phyloP scores from a whole-genome alignment of 2,797 vertebrate species.

The Acanthornis magna region DNA sequence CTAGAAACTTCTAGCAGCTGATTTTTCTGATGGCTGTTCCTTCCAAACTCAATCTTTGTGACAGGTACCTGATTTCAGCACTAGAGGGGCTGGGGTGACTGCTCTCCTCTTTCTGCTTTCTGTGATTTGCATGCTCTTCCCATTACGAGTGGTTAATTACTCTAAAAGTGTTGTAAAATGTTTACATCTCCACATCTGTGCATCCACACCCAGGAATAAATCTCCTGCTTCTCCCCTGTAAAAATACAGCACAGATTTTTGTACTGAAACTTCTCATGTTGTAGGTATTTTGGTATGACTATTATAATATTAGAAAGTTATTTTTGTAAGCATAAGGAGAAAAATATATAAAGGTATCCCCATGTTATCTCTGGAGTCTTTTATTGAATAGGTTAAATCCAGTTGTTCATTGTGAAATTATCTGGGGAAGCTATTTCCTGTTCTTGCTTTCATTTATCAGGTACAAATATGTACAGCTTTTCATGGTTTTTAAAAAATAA shows the following conservation, averaged over 20 bases:
- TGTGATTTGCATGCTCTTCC: neutral
- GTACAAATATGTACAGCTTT: neutral
- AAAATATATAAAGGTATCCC: neutral
- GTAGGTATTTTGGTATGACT: neutral
- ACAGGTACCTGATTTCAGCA: neutral
- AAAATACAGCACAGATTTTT: neutral
- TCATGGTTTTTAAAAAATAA: neutral
- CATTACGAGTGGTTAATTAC: neutral
- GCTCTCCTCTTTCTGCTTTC: neutral
- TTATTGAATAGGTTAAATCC: neutral
- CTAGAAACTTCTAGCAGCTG: neutral
- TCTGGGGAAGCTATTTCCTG: neutral
- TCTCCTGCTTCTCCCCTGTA: neutral
- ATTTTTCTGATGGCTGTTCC: neutral
- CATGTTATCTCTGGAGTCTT: neutral
- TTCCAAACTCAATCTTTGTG: neutral
- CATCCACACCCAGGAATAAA: neutral
- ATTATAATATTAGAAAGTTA: neutral
- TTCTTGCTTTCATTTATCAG: neutral
- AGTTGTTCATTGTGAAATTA: slow-evolving; percentile 17
- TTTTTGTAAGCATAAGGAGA: neutral
- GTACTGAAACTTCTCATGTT: neutral
- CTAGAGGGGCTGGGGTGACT: neutral
- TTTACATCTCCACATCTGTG: neutral
- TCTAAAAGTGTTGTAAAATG: neutral